Evolutionary conservation across 2,797 vertebrate species (phyloP), one percentile per base, ranked within the genome.

Genomic region (Choloepus didactylus): DNA sequence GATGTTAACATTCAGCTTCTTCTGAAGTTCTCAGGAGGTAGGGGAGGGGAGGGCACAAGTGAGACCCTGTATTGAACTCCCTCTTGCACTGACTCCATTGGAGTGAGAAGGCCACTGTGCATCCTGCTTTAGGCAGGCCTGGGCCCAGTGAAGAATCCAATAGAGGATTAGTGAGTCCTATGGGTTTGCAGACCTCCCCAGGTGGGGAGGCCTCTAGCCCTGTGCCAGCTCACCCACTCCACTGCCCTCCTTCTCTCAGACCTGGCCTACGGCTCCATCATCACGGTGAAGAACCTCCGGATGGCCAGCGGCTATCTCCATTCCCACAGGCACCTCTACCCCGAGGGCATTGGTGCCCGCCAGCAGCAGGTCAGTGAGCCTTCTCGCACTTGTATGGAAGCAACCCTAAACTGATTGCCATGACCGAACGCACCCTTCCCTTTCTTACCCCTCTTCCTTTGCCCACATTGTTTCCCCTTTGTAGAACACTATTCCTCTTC

Each of bases 291-390:
- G 98, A 99, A 99, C 97, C 98, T 99, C 76, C 99, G 98, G 27
- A 99, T 99, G 96, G 99, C 99, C 31, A 99, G 99, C 25, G 99
- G 99, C 59, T 99, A 99, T 97, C 98, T 99, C 91, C 99, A 99
- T 97, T 99, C 99, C 16, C 99, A 99, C 91, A 99, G 99, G 98
- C 99, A 99, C 96, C 98, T 99, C 46, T 99, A 99, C 96, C 99
- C 99, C 0, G 99, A 99, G 95, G 99, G 99, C 0, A 82, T 99
- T 0, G 99, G 99, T 2, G 98, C 99, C 6, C 99, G 98, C 44
- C 99, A 99, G 97, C 99, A 99, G 97, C 99, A 99, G 99, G 99
- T 99, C 46, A 96, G 98, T 95, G 84, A 96, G 35, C 41, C 72
- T 44, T 3, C 15, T 3, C 12, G 18, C 2, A 0, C 15, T 12